phyloP scores from a whole-genome alignment of 2,113 vertebrate species.

The Hydrolagus affinis region DNA sequence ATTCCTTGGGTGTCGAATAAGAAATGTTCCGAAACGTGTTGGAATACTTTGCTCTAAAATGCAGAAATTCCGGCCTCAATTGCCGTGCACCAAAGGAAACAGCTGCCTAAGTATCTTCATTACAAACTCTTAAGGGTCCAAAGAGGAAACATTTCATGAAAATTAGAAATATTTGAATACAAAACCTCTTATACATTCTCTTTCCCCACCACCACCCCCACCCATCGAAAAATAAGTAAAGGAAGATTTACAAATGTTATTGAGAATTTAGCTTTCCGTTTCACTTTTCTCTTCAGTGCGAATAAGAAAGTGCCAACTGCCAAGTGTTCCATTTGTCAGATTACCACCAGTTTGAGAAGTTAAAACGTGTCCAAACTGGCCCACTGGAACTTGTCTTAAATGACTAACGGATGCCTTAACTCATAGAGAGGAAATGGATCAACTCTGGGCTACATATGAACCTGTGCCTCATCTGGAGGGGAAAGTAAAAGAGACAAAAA shows the following conservation, averaged over 20 bases:
- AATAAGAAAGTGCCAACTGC: background rate
- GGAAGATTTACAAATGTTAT: too few relatives aligned
- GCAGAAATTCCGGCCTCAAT: background rate
- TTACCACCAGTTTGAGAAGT: background rate
- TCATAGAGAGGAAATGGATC: background rate
- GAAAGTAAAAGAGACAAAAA: background rate
- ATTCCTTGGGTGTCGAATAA: background rate
- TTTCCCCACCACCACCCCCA: background rate
- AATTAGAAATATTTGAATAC: background rate
- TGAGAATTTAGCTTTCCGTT: background rate
- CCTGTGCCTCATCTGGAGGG: slow-evolving; percentile 5
- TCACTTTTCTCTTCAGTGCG: background rate
- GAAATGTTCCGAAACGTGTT: background rate
- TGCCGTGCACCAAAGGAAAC: background rate
- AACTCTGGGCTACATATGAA: background rate
- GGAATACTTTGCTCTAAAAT: background rate
- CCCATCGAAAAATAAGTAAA: too few relatives aligned
- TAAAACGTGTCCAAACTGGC: background rate
- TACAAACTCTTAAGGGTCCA: background rate
- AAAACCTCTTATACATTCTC: background rate
- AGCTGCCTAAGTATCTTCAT: background rate
- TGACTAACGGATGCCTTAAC: too few relatives aligned
- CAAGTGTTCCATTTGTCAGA: background rate
- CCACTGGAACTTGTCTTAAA: background rate
- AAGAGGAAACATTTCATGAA: background rate